Evolutionary conservation across 1,140 invertebrate species (phyloP).

Genomic region (Tetragnatha versicolor): DNA sequence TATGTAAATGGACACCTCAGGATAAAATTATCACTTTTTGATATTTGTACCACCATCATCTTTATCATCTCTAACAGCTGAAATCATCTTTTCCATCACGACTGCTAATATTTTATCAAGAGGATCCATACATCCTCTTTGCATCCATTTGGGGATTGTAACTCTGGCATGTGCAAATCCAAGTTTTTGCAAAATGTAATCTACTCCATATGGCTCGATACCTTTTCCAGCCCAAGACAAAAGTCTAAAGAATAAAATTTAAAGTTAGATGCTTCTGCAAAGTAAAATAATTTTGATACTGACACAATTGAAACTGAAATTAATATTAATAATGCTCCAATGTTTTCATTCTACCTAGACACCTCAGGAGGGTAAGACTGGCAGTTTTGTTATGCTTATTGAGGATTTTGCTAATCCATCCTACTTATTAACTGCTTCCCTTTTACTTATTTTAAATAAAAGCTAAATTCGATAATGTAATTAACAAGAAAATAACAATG

Average conservation of each 20-base stretch:
- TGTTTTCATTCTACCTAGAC: too few relatives aligned
- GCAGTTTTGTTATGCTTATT: too few relatives aligned
- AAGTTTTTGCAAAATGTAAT: constrained; percentile 95
- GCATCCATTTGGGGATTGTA: constrained; percentile 99
- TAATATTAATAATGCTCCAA: too few relatives aligned
- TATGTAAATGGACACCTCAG: neutral
- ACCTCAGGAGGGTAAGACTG: too few relatives aligned
- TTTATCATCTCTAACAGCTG: constrained; percentile 58
- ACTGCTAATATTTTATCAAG: constrained; percentile 79
- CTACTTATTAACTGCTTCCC: too few relatives aligned
- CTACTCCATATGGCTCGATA: constrained; percentile 96
- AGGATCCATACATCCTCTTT: constrained; percentile 96
- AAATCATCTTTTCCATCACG: constrained; percentile 64
- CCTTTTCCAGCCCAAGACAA: constrained; percentile 95
- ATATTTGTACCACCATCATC: constrained; percentile 15
- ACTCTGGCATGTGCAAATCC: constrained; percentile 96
- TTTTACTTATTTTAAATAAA: too few relatives aligned
- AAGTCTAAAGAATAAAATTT: constrained; percentile 69
- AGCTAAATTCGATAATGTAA: too few relatives aligned
- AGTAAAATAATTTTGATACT: too few relatives aligned
- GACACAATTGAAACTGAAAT: too few relatives aligned
- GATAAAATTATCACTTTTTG: constrained; percentile 26
- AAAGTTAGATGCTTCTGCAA: too few relatives aligned
- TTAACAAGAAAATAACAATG: too few relatives aligned
- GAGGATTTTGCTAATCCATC: too few relatives aligned